These are phyloP conservation scores for Andrena praecox DNA, from an alignment of 2,888 invertebrate species.

Conservation along the genomic window DNA sequence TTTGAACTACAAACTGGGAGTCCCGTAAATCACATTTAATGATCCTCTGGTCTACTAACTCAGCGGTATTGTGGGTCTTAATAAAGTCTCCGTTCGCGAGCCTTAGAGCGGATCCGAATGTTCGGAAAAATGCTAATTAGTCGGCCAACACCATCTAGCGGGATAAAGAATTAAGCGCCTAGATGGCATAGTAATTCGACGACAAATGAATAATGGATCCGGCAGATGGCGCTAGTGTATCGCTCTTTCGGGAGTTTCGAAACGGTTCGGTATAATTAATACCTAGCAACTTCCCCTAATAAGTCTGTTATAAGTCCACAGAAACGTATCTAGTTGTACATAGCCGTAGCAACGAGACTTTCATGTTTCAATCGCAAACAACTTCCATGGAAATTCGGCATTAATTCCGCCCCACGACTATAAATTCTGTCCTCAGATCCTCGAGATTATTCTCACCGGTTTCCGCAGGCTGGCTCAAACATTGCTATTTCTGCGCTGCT, in stretches of 20 bases:
- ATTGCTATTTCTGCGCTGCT: slow-evolving; percentile 9
- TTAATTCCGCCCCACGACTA: background rate
- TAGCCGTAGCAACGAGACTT: slow-evolving; percentile 31
- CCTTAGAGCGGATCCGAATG: slow-evolving; percentile 10
- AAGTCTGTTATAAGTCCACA: background rate
- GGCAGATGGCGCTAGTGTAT: background rate
- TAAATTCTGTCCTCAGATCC: slow-evolving; percentile 34
- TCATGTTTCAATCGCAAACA: slow-evolving; percentile 37
- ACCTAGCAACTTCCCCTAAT: background rate
- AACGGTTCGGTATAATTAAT: background rate
- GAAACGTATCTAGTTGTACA: slow-evolving; percentile 4
- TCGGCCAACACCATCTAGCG: background rate
- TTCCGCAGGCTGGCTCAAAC: slow-evolving; percentile 5
- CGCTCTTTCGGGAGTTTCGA: background rate
- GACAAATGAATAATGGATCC: background rate
- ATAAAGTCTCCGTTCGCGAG: slow-evolving; percentile 43
- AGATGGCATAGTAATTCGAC: background rate
- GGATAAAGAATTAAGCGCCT: background rate
- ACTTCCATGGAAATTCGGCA: slow-evolving; percentile 44
- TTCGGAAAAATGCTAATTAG: slow-evolving; percentile 26
- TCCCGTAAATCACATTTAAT: slow-evolving; percentile 57
- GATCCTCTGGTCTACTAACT: slow-evolving; percentile 56
- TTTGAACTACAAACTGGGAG: slow-evolving; percentile 55
- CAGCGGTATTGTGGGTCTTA: slow-evolving; percentile 55
- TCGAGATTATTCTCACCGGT: slow-evolving; percentile 37